Evolutionary conservation across 2,113 vertebrate genomes (phyloP).

Genomic region (Castor canadensis): DNA sequence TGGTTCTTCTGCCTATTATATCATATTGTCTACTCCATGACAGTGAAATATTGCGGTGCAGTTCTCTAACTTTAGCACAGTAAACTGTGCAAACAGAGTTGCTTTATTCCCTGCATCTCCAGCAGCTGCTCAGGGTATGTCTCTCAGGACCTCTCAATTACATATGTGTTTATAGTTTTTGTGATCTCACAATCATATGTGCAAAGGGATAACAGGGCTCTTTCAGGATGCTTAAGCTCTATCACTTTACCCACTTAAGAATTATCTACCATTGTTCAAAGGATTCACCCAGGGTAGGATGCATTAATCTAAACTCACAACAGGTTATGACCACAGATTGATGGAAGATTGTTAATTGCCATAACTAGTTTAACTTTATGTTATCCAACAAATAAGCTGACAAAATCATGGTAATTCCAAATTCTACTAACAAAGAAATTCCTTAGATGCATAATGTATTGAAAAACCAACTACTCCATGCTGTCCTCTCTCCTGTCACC

Average conservation of each 20-base stretch:
- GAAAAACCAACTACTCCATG: background rate
- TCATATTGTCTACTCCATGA: background rate
- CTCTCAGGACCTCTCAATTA: background rate
- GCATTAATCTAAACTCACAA: background rate
- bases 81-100: background rate
- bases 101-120: background rate
- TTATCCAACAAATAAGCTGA: background rate
- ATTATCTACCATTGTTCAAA: background rate
- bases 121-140: background rate
- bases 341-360: background rate
- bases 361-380: background rate
- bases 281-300: background rate
- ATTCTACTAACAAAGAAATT: background rate
- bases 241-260: background rate
- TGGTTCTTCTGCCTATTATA: background rate
- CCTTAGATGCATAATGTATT: background rate
- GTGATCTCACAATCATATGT: background rate
- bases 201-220: background rate
- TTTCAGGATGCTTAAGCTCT: background rate
- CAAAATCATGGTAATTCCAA: background rate
- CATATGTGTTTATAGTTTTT: background rate
- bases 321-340: background rate
- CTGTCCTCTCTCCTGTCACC: background rate
- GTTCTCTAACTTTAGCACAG: background rate
- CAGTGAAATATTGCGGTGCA: background rate